phyloP scores from a whole-genome alignment of 2,888 invertebrate genomes.

The Himalopsyche anomala region DNA sequence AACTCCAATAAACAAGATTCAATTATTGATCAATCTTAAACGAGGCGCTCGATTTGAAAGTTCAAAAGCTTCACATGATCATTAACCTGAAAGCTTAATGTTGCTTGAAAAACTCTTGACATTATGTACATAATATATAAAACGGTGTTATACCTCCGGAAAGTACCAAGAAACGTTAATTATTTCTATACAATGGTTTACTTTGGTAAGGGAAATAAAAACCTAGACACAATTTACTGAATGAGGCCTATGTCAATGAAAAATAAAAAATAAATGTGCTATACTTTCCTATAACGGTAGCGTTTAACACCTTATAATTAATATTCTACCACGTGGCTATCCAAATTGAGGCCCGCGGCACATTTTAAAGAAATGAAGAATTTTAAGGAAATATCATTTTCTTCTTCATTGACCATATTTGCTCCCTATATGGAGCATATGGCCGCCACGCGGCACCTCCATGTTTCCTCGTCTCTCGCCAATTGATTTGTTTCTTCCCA shows the following conservation, averaged over 20 bases:
- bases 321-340: too few relatives aligned
- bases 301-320: too few relatives aligned
- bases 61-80: neutral
- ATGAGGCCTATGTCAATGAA: constrained; percentile 10
- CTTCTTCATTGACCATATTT: too few relatives aligned
- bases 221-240: constrained; percentile 16
- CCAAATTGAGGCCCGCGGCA: too few relatives aligned
- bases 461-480: too few relatives aligned
- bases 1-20: too few relatives aligned
- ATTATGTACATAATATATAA: constrained; percentile 12
- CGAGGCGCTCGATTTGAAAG: neutral
- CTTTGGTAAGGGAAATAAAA: neutral
- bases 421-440: too few relatives aligned
- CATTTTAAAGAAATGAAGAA: too few relatives aligned
- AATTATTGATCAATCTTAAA: neutral
- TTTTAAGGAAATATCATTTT: too few relatives aligned
- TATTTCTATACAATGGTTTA: constrained; percentile 9
- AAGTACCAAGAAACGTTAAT: constrained; percentile 7
- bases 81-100: constrained; percentile 40
- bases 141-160: neutral
- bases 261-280: neutral
- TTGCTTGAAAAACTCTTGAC: constrained; percentile 35
- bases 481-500: too few relatives aligned
- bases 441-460: too few relatives aligned
- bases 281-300: too few relatives aligned